Percentiles rank a stretch among this genome's conserved stretches.
Conservation (phyloP, 2,113 vertebrate genomes). For the Illadopsis cleaveri region DNA sequence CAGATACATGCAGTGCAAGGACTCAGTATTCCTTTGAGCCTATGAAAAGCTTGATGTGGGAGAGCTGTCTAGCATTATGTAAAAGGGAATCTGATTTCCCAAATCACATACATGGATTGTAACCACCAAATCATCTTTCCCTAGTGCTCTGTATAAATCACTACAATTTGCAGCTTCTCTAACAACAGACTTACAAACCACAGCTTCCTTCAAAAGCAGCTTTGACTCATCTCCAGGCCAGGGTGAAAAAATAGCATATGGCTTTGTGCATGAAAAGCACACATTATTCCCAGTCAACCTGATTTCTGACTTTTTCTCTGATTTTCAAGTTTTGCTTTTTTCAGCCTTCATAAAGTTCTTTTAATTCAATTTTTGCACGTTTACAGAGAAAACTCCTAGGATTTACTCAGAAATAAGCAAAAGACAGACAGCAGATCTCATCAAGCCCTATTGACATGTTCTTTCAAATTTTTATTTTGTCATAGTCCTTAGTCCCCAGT, state of each 20-base stretch:
- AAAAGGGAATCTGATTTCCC: constrained; percentile 25
- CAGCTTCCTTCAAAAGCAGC: neutral
- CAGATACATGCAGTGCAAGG: neutral
- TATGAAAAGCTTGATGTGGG: neutral
- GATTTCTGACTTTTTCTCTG: neutral
- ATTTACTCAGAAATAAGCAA: neutral
- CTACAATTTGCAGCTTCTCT: constrained; percentile 9
- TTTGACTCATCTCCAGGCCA: neutral
- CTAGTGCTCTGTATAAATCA: neutral
- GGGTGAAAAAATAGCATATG: neutral
- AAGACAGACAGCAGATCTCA: neutral
- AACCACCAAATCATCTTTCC: neutral
- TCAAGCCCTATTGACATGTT: neutral
- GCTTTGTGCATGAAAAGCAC: neutral
- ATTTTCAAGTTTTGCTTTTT: neutral
- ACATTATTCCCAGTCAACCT: neutral
- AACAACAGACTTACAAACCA: constrained; percentile 5
- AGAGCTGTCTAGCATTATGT: constrained; percentile 32
- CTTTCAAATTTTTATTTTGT: neutral
- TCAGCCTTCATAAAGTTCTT: neutral
- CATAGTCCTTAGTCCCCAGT: neutral
- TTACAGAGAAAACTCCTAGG: neutral
- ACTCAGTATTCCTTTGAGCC: neutral
- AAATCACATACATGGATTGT: neutral
- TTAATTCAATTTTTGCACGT: neutral